phyloP scores from a whole-genome alignment of 2,888 invertebrate genomes.

The Campopleginae sp. region DNA sequence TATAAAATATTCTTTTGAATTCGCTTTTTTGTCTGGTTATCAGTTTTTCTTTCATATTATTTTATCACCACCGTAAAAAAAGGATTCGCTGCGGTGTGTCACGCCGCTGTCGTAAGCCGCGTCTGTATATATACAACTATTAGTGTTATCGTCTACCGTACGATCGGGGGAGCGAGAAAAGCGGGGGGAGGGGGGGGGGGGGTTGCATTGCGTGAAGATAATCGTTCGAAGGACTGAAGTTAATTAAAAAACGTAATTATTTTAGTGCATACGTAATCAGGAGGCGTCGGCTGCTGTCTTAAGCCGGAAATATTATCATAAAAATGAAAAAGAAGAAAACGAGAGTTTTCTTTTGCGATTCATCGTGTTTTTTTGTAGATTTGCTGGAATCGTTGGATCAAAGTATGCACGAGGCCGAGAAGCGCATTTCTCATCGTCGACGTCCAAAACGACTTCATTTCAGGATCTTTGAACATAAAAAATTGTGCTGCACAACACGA shows the following conservation, averaged over 20 bases:
- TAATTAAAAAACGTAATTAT: neutral
- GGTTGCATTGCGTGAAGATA: neutral
- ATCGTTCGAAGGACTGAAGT: neutral
- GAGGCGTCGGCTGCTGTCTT: neutral
- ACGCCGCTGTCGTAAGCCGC: neutral
- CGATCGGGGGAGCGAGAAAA: too few relatives aligned
- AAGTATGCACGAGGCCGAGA: constrained; percentile 90
- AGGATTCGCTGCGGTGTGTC: neutral
- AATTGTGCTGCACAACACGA: constrained; percentile 97
- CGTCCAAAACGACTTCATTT: constrained; percentile 99
- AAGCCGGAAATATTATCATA: too few relatives aligned
- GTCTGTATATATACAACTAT: neutral
- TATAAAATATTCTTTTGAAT: neutral
- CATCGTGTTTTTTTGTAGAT: constrained; percentile 81
- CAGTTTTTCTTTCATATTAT: neutral
- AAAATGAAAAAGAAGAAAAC: neutral
- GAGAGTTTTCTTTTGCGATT: neutral
- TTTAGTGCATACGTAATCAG: neutral
- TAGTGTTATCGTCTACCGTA: neutral
- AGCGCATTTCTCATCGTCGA: constrained; percentile 97
- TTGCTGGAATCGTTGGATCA: constrained; percentile 97
- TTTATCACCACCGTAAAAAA: neutral
- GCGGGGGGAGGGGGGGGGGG: neutral
- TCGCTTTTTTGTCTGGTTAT: neutral
- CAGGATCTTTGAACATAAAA: constrained; percentile 96